Conservation (phyloP, 2,797 vertebrate genomes). For the Allenopithecus nigroviridis region DNA sequence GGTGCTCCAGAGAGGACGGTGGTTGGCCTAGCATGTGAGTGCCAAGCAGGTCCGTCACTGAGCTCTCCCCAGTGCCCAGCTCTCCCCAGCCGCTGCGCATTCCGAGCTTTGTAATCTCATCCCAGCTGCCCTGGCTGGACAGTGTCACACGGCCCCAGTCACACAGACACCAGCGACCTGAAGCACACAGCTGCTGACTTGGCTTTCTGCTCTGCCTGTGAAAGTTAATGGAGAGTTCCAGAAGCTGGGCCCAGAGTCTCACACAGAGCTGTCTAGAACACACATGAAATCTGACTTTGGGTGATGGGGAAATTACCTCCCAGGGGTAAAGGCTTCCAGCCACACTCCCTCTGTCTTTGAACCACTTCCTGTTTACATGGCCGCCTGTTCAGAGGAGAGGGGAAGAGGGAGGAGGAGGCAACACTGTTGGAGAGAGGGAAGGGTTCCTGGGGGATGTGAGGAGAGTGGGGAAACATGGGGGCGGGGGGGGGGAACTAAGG, state of each 20-base stretch:
- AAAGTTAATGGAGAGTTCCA: background rate
- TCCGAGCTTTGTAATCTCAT: background rate
- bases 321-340: background rate
- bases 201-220: background rate
- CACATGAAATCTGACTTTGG: background rate
- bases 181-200: background rate
- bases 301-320: background rate
- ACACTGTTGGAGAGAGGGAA: background rate
- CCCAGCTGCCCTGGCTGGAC: background rate
- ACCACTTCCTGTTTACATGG: conserved; percentile 24
- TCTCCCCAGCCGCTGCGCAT: background rate
- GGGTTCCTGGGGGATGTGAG: background rate
- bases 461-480: background rate
- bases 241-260: background rate
- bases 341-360: background rate
- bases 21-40: background rate
- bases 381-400: background rate
- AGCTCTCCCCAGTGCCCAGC: background rate
- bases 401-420: background rate
- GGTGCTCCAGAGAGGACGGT: background rate
- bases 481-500: background rate
- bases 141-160: background rate
- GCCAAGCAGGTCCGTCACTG: background rate
- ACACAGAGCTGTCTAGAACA: background rate
- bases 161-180: background rate